Conservation (phyloP, 1,140 invertebrate species). For the Drosophila trapezifrons region DNA sequence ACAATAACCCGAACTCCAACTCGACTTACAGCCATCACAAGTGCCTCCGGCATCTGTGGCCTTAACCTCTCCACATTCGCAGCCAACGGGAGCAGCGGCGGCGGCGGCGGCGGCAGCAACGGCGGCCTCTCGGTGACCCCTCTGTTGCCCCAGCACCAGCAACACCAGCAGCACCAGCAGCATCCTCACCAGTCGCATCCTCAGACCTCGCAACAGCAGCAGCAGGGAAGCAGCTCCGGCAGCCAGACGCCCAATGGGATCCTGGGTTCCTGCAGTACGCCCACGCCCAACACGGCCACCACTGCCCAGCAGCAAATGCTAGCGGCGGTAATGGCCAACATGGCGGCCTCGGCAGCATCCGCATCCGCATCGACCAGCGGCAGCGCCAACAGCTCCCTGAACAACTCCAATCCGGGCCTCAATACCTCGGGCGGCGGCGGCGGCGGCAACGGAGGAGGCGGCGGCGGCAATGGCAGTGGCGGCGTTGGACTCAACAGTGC, state of each 20-base stretch:
- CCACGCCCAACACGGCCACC: slow-evolving; percentile 57
- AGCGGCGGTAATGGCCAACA: slow-evolving; percentile 76
- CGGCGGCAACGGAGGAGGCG: slow-evolving; percentile 2
- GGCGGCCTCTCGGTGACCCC: slow-evolving; percentile 43
- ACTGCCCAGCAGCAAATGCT: slow-evolving; percentile 75
- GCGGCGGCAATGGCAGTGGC: neutral
- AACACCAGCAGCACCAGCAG: slow-evolving; percentile 27
- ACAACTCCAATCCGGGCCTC: slow-evolving; percentile 59
- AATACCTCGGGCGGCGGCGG: slow-evolving; percentile 80
- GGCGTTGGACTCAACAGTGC: slow-evolving; percentile 75
- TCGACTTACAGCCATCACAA: slow-evolving; percentile 68
- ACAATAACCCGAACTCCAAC: slow-evolving; percentile 48
- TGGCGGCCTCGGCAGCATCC: slow-evolving; percentile 59
- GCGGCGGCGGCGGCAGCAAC: slow-evolving; percentile 31
- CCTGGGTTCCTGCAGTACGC: slow-evolving; percentile 59
- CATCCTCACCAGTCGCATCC: slow-evolving; percentile 24
- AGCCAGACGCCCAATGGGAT: slow-evolving; percentile 54
- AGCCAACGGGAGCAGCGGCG: slow-evolving; percentile 64
- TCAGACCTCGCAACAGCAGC: slow-evolving; percentile 32
- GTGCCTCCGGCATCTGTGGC: slow-evolving; percentile 79
- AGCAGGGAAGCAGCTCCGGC: slow-evolving; percentile 33
- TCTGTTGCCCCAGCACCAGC: slow-evolving; percentile 36
- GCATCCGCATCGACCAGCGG: slow-evolving; percentile 41
- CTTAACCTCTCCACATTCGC: slow-evolving; percentile 81
- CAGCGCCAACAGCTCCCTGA: slow-evolving; percentile 47